phyloP scores from a whole-genome alignment of 2,888 invertebrate genomes.

The Drosophila setosimentum region DNA sequence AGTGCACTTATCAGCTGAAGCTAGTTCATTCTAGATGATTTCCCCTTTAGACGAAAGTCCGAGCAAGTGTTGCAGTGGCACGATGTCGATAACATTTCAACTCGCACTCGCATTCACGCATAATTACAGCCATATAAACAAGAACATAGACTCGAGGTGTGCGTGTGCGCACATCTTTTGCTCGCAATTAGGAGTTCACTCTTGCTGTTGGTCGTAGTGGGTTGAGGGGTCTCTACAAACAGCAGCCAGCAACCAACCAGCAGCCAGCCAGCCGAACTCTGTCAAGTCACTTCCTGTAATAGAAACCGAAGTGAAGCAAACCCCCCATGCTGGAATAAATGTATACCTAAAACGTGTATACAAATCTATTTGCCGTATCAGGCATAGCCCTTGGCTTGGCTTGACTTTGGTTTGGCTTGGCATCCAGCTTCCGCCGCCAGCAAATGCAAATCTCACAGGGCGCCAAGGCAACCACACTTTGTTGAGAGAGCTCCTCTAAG shows the following conservation, averaged over 20 bases:
- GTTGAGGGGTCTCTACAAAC: background rate
- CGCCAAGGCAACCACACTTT: slow-evolving; percentile 57
- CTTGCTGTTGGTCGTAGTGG: slow-evolving; percentile 4
- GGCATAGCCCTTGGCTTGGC: slow-evolving; percentile 35
- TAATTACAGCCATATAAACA: slow-evolving; percentile 52
- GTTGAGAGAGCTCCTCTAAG: slow-evolving; percentile 6
- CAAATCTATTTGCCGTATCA: slow-evolving; percentile 48
- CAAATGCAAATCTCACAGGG: slow-evolving; percentile 66
- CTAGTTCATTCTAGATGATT: slow-evolving; percentile 6
- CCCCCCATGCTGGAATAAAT: slow-evolving; percentile 3
- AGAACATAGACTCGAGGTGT: slow-evolving; percentile 12
- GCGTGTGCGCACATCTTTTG: slow-evolving; percentile 67
- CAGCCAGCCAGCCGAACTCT: slow-evolving; percentile 59
- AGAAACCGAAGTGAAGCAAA: slow-evolving; percentile 52
- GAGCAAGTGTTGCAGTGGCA: slow-evolving; percentile 50
- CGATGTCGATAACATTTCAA: slow-evolving; percentile 60
- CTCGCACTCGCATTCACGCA: slow-evolving; percentile 65
- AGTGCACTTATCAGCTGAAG: slow-evolving; percentile 2
- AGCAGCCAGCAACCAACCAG: slow-evolving; percentile 4
- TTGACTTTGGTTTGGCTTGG: slow-evolving; percentile 24
- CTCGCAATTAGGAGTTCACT: slow-evolving; percentile 60
- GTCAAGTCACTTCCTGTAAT: slow-evolving; percentile 82
- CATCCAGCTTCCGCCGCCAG: slow-evolving; percentile 42
- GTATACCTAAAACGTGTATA: slow-evolving; percentile 47
- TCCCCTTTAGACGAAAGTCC: slow-evolving; percentile 23